Base-by-base conservation (phyloP, 92 coral and sea anemone genomes). In the Epizoanthus ramosus region DNA sequence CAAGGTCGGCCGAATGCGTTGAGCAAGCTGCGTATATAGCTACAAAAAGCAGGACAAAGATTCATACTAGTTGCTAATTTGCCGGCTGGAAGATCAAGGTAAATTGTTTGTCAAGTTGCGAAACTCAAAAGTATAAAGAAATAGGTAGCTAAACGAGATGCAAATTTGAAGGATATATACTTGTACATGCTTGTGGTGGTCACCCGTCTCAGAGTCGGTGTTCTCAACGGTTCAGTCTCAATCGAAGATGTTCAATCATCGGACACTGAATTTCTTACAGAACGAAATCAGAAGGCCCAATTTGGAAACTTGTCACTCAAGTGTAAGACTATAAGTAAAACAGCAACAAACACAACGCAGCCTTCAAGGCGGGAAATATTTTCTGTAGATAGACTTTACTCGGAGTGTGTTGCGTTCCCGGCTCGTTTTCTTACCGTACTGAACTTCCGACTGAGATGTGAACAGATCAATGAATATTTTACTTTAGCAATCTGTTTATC, bases 401-500 rank as follows among this genome's bases (percentile, higher is more conserved):
- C 58, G 5, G 57, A 71, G 14, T 56, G 14, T 8, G 18, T 6
- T 41, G 75, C 57, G 22, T 3, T 7, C 15, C 75, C 31, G 31
- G 7, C 41, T n/a, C 18, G 57, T 41, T 71, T 47, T 45, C 57
- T 41, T 16, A 18, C 19, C 45, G n/a, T 28, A n/a, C 13, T 14
- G 19, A 76, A 61, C 61, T 17, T 35, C 64, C 14, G 15, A 10
- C 14, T 13, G 33, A 60, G 57, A 63, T 22, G 80, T 41, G 63
- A 41, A 60, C 80, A 57, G 52, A n/a, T 39, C 37, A 60, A 35
- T 63, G 31, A 63, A 77, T 77, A 45, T 54, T 77, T 61, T 19
- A 77, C 82, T 77, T 61, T 19, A 61, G 54, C 54, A 77, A 76
- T 47, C 22, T 13, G 82, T 77, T 77, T 77, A 77, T 77, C 82